These are phyloP conservation scores for Heterotis niloticus DNA, from an alignment of 2,113 vertebrate species.

Conservation along the genomic window DNA sequence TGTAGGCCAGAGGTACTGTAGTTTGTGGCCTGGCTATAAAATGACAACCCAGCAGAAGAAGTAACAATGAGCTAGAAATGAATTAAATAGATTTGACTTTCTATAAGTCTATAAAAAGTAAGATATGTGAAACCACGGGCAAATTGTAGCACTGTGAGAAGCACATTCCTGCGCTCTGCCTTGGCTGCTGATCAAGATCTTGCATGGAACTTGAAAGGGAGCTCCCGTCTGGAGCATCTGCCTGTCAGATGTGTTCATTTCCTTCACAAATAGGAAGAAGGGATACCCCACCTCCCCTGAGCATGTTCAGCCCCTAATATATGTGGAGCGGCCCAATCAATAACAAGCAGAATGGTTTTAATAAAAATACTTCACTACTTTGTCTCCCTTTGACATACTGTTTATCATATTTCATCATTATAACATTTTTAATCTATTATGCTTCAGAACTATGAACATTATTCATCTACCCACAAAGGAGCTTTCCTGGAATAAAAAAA, in stretches of 20 bases:
- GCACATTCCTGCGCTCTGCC: conserved; percentile 44
- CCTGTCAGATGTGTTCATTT: conserved; percentile 46
- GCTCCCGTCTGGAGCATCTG: conserved; percentile 52
- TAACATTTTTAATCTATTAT: conserved; percentile 2
- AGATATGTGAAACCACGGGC: background rate
- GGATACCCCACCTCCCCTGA: conserved; percentile 34
- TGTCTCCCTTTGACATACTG: background rate
- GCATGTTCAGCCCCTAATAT: conserved; percentile 35
- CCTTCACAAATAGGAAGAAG: conserved; percentile 14
- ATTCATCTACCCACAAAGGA: too few relatives aligned
- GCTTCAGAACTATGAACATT: too few relatives aligned
- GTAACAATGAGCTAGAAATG: too few relatives aligned
- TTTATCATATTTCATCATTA: background rate
- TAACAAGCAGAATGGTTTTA: conserved; percentile 36
- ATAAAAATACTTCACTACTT: conserved; percentile 50
- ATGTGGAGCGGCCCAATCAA: conserved; percentile 11
- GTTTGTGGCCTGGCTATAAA: too few relatives aligned
- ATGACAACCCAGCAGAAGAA: too few relatives aligned
- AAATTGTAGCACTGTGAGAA: conserved; percentile 41
- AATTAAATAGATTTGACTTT: background rate
- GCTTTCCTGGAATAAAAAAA: too few relatives aligned
- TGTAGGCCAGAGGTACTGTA: too few relatives aligned
- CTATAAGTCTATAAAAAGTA: background rate
- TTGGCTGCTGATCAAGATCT: conserved; percentile 55
- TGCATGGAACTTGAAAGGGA: conserved; percentile 31